Evolutionary conservation across 2,113 vertebrate species (phyloP), one percentile per base, ranked within the genome.

Genomic region (Ammodytes dubius): DNA sequence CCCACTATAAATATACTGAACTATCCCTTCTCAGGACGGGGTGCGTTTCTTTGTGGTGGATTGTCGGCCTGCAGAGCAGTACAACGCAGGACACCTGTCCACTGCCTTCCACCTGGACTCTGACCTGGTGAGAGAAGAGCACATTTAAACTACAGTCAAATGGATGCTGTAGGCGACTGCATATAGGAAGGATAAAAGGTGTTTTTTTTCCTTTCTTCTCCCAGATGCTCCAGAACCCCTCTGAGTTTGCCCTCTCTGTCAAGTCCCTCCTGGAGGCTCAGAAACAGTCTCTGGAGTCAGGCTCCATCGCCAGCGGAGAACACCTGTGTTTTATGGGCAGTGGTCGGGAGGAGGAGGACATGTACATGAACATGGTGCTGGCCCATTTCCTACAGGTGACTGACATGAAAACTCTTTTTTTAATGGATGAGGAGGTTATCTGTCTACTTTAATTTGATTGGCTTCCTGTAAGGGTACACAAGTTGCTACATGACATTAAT

Each of bases 311-410:
- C 79, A 97, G 97, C 7, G 98, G 98, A 68, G 97, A 99, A 65
- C 98, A 99, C 66, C 95, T 99, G 71, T 99, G 98, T 89, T 99
- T 99, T 90, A 99, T 99, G 98, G 98, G 98, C 85, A 99, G 98
- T 45, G 98, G 98, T 72, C 94, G 98, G n/a, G 98, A 99, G 82
- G 98, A 99, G 77, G 98, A 99, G 91, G 98, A 99, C 93, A 99
- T 99, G 98, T 99, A 99, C 86, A 99, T 99, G 98, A 99, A 99
- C 94, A 99, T 99, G 98, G 98, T 99, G 80, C 93, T 99, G 45
- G 98, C 98, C 27, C 98, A 99, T 88, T 99, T 99, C 84, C 92
- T 99, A 69, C 98, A 99, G 98, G 98, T 99, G 91, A 70, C 89
- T 2, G 12, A 9, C 6, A 0, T 4, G 53, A 6, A 59, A 5